Evolutionary conservation across 2,797 vertebrate species (phyloP).

Genomic region (Schizothorax lantsangensis): DNA sequence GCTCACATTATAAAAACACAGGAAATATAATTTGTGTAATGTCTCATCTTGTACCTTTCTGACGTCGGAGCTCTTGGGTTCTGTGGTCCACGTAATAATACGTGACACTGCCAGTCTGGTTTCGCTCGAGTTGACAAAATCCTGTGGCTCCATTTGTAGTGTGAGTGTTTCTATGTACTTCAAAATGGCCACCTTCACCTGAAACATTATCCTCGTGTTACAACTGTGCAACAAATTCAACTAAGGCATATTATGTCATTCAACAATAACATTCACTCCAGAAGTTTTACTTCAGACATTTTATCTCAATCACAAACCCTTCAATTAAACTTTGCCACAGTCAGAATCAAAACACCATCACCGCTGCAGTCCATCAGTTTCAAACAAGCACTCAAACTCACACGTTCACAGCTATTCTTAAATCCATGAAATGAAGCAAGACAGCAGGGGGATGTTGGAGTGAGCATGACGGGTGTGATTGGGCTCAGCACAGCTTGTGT

Average conservation of each 20-base stretch:
- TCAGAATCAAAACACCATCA: slow-evolving; percentile 16
- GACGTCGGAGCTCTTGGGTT: slow-evolving; percentile 97
- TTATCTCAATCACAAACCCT: not conserved
- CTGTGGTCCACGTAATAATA: slow-evolving; percentile 97
- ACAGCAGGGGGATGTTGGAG: slow-evolving; percentile 16
- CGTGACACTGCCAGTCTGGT: slow-evolving; percentile 95
- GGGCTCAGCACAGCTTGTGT: not conserved
- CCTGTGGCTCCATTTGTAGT: slow-evolving; percentile 94
- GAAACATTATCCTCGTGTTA: slow-evolving; percentile 60
- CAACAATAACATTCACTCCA: slow-evolving; percentile 10
- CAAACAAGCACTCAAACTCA: slow-evolving; percentile 19
- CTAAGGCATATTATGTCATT: not conserved
- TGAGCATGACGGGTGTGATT: not conserved
- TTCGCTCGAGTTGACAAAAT: slow-evolving; percentile 97
- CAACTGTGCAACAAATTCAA: slow-evolving; percentile 27
- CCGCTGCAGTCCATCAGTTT: not conserved
- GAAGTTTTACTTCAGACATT: not conserved
- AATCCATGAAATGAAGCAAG: slow-evolving; percentile 17
- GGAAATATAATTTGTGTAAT: not conserved
- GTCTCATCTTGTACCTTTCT: slow-evolving; percentile 82
- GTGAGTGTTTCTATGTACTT: slow-evolving; percentile 96
- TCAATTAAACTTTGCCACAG: slow-evolving; percentile 9
- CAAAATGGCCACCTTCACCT: slow-evolving; percentile 97
- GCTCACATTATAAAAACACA: not conserved
- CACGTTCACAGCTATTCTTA: not conserved